Base-by-base conservation (phyloP, 2,797 vertebrate genomes). In the Bryconaethiops microstoma region DNA sequence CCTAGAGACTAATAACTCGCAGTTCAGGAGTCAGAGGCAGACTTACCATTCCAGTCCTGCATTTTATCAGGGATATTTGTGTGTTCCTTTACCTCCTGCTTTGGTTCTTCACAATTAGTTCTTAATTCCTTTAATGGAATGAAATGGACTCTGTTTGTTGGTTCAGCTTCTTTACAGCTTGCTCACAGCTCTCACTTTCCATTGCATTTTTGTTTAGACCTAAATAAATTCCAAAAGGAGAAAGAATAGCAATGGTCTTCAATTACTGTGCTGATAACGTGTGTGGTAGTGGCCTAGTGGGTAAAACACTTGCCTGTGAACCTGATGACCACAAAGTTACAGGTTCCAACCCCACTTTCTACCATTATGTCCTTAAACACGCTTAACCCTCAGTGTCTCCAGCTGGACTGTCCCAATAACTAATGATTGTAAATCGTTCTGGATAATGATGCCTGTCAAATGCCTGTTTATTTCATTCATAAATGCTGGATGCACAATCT, bases 1-100 rank as follows among this genome's bases (percentile, higher is more conserved):
- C 57, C 78, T 29, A 19, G 76, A 82, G 81, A 69, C 71, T 55
- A 82, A 82, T 79, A 75, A 82, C 64, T 70, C 64, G 16, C 60
- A 63, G 55, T 62, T 79, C 64, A 69, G 71, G 48, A 78, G 71
- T 78, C 64, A 7, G 76, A 70, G 71, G 76, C 64, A 68, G 48
- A 59, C 64, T 69, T 59, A 68, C 62, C 62, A 67, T 74, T 65
- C 60, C 42, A 23, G 13, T 17, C 67, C 67, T 45, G 40, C 67
- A 14, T 23, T 69, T 42, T 23, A 69, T 50, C 19, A 48, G 12
- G 40, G n/a, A 48, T 23, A 14, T 35, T 65, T 40, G 16, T 40
- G 16, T 9, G 17, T 39, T 64, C 62, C 10, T 35, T 39, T 63
- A 6, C 12, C 35, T 8, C 35, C 62, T 2, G 2, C 10, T 39